Conservation (phyloP, 2,888 invertebrate genomes). For the Pandemis cinnamomeana region DNA sequence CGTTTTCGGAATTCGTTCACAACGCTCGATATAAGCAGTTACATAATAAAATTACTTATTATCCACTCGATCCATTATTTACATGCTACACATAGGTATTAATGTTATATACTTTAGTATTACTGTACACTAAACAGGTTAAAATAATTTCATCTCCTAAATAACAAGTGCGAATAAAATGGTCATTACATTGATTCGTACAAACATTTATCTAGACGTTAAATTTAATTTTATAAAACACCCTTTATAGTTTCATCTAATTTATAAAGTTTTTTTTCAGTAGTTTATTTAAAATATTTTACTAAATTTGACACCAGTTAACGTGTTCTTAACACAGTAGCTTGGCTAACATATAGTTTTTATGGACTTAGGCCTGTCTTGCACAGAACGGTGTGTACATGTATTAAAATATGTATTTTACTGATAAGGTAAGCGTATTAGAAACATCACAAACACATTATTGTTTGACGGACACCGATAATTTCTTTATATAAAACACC, state of each 20-base stretch:
- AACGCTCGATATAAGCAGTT: background rate
- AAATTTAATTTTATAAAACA: slow-evolving; percentile 37
- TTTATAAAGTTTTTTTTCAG: slow-evolving; percentile 34
- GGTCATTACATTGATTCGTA: slow-evolving; percentile 54
- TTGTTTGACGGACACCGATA: slow-evolving; percentile 24
- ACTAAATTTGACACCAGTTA: slow-evolving; percentile 58
- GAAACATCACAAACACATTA: slow-evolving; percentile 60
- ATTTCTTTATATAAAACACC: slow-evolving; percentile 4
- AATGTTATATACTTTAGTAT: slow-evolving; percentile 46
- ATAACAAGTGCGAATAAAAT: slow-evolving; percentile 57
- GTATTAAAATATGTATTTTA: slow-evolving; percentile 37
- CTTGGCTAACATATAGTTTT: slow-evolving; percentile 54
- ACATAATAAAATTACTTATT: background rate
- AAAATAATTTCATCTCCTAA: slow-evolving; percentile 49
- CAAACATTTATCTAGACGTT: slow-evolving; percentile 54
- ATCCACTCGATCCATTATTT: background rate
- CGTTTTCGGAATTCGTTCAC: background rate
- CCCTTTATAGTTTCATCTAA: slow-evolving; percentile 23
- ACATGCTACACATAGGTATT: slow-evolving; percentile 32
- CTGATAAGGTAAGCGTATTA: slow-evolving; percentile 34
- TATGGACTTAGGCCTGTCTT: slow-evolving; percentile 60
- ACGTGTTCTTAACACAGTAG: slow-evolving; percentile 63
- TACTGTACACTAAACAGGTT: slow-evolving; percentile 55
- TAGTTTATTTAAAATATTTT: slow-evolving; percentile 45
- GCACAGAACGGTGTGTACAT: slow-evolving; percentile 36